phyloP scores from a whole-genome alignment of 2,797 vertebrate species.

The Rhadinocentrus ornatus region DNA sequence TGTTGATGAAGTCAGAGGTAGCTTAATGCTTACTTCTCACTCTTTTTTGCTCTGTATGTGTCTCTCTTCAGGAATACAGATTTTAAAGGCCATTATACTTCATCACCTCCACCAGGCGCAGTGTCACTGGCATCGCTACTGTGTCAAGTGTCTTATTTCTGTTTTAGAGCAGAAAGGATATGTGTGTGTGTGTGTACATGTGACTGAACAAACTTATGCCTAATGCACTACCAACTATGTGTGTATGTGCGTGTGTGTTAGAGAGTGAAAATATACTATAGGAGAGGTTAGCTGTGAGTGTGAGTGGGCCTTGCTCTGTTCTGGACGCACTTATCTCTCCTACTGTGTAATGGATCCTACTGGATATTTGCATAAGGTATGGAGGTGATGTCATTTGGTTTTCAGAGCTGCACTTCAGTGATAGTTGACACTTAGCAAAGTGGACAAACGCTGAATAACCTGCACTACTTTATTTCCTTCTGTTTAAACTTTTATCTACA shows the following conservation, averaged over 20 bases:
- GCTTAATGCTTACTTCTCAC: conserved; percentile 81
- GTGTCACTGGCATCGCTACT: conserved; percentile 88
- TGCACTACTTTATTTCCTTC: conserved; percentile 38
- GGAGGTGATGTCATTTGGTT: conserved; percentile 68
- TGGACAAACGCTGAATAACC: conserved; percentile 57
- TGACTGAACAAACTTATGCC: conserved; percentile 51
- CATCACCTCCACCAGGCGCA: conserved; percentile 89
- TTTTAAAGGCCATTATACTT: conserved; percentile 96
- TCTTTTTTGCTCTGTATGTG: conserved; percentile 81
- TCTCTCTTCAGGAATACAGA: conserved; percentile 84
- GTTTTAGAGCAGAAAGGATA: conserved; percentile 78
- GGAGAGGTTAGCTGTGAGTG: conserved; percentile 69
- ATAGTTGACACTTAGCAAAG: conserved; percentile 62
- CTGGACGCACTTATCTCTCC: conserved; percentile 73
- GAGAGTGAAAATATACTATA: conserved; percentile 59
- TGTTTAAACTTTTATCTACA: conserved; percentile 44
- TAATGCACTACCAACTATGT: conserved; percentile 41
- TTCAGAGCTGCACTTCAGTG: conserved; percentile 64
- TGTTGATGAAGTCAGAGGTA: conserved; percentile 61
- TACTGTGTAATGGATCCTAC: conserved; percentile 74
- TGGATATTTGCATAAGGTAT: conserved; percentile 75
- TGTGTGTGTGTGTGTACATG: conserved; percentile 54
- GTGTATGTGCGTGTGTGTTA: conserved; percentile 30
- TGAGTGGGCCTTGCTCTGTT: conserved; percentile 77
- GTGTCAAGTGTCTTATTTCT: conserved; percentile 92